Evolutionary conservation across 1,140 invertebrate species (phyloP), one percentile per base, ranked within the genome.

Genomic region (Helicoverpa armigera): DNA sequence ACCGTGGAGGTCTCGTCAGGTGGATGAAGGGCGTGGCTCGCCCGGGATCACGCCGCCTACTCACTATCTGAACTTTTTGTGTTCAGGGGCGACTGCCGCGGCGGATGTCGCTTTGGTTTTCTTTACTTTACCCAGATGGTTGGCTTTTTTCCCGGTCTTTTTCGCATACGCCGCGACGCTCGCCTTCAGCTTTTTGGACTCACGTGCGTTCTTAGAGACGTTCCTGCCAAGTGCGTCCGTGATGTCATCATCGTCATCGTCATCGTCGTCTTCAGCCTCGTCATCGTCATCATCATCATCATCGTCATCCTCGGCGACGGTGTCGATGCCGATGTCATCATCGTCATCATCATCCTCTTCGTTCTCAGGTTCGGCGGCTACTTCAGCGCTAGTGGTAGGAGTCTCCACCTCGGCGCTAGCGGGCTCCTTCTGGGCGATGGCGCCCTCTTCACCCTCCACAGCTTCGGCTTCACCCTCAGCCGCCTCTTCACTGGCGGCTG

Each of bases 181-280:
- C 84, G 90, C 90, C 85, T 95, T 95, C 90, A 95, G 92, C 93
- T 96, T 96, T 96, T 97, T 97, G 89, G 97, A 98, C 97, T 98
- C 97, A 97, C 97, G 97, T 97, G 97, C 95, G 88, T 95, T 95
- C 93, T 95, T 94, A 60, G 86, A 83, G 86, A 83, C 87, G 65
- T 92, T 94, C 86, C 94, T 96, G 89, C 97, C 96, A 88, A 97
- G 96, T 75, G 95, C 95, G 83, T 96, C 95, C 82, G 95, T 95
- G 74, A 96, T 94, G 86, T 96, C 96, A 79, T 96, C 96, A 70
- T 97, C 96, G 69, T 97, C 96, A 82, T 96, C 96, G 51, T 96
- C 96, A 70, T 97, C 97, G 82, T 97, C 97, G 65, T 97, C 97
- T 51, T 97, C 97, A 77, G 97, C 97, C 10, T 97, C 97, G 10